Base-by-base conservation (phyloP, 2,113 vertebrate species). In the Ursus arctos region DNA sequence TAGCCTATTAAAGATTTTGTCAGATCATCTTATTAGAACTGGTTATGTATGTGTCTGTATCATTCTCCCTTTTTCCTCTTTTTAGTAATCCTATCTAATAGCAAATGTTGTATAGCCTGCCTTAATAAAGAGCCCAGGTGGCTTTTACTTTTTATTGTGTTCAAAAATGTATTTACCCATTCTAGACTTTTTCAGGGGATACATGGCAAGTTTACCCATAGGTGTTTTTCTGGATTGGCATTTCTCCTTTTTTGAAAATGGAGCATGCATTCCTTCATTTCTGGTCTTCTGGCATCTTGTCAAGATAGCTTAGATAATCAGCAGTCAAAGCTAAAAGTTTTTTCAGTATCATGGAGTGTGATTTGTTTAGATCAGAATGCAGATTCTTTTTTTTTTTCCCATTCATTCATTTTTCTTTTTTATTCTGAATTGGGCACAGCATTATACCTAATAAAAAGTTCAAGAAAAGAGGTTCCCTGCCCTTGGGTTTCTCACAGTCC, bases 331-430 rank as follows among this genome's bases (percentile, higher is more conserved):
- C 9, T 90, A 40, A 96, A 94, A 88, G 67, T 82, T 97, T 80
- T 80, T 86, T 88, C 67, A 67, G 69, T 76, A 49, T 87, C 15
- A 19, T 15, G 9, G 24, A 69, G 57, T 91, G 28, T 21, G 51
- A 40, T 96, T 88, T 85, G 53, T 95, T 97, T 93, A 87, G 59
- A 71, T 94, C 55, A 89, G 85, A 92, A 91, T 92, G 51, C 22
- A 88, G 28, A 76, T 77, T 33, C 63, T 67, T 31, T 59, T 59
- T 57, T 57, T 21, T 59, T 14, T 13, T 3, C 63, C 49, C 31
- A 21, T 1, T 6, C 31, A 53, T 79, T 76, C 43, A 76, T 16
- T 76, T 72, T 87, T 71, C 10, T 1, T 33, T 43, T 92, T 69
- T 18, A 49, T 26, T 81, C 36, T 86, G 9, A 88, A 55, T 59